Conservation (phyloP, 1,140 invertebrate genomes). For the Lamellibrachia luymesi region DNA sequence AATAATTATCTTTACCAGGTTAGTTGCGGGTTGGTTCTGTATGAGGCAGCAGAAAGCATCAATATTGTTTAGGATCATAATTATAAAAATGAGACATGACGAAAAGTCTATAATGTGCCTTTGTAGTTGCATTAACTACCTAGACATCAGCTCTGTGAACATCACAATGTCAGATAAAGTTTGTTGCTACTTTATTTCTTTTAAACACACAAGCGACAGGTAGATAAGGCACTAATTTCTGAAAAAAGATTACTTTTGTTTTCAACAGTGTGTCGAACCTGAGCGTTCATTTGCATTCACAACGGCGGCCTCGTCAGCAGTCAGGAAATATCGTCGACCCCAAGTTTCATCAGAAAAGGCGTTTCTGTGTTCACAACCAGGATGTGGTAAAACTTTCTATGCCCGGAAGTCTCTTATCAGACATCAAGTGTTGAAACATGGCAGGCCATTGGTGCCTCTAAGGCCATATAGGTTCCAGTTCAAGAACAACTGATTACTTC, state of each 20-base stretch:
- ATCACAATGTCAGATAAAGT: background rate
- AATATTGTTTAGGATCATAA: too few relatives aligned
- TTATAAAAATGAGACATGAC: too few relatives aligned
- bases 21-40: too few relatives aligned
- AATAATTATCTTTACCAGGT: too few relatives aligned
- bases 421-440: slow-evolving; percentile 10
- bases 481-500: background rate
- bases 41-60: too few relatives aligned
- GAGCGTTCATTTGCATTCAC: background rate
- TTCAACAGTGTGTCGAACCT: background rate
- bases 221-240: background rate
- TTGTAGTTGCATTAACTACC: too few relatives aligned
- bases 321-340: background rate
- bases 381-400: slow-evolving; percentile 19
- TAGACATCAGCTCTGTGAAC: background rate
- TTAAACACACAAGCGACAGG: background rate
- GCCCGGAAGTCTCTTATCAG: slow-evolving; percentile 18
- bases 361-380: slow-evolving; percentile 8
- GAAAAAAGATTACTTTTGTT: background rate
- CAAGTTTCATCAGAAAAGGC: background rate
- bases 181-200: background rate
- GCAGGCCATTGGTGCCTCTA: slow-evolving; percentile 6
- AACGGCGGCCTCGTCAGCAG: background rate
- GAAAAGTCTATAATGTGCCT: too few relatives aligned
- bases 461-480: background rate